Conservation (phyloP, 2,797 vertebrate genomes). For the Poliocrania exsul region DNA sequence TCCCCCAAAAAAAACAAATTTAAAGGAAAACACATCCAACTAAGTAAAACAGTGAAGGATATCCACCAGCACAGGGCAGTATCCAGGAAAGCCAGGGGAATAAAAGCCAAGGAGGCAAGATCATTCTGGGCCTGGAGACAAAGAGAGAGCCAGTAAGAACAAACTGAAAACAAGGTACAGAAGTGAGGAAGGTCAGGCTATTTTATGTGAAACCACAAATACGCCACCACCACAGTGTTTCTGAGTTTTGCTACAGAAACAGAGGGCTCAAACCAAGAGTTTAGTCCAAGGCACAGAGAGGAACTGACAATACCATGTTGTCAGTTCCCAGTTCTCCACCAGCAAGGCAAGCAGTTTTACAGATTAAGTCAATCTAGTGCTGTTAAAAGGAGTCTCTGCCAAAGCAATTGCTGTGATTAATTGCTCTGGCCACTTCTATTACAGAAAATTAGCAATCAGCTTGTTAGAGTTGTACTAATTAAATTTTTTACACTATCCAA, state of each 20-base stretch:
- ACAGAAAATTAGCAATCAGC: background rate
- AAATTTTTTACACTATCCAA: background rate
- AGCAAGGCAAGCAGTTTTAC: background rate
- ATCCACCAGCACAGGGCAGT: constrained; percentile 88
- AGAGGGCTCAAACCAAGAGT: background rate
- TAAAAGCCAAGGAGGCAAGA: constrained; percentile 87
- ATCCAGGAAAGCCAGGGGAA: constrained; percentile 88
- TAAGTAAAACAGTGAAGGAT: constrained; percentile 80
- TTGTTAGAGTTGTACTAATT: background rate
- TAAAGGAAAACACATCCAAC: constrained; percentile 56
- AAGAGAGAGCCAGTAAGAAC: constrained; percentile 78
- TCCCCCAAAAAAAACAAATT: background rate
- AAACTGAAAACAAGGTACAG: constrained; percentile 53
- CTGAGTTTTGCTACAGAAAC: background rate
- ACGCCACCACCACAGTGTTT: background rate
- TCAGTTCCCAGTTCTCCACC: background rate
- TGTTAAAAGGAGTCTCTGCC: background rate
- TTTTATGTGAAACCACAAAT: background rate
- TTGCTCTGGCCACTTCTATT: background rate
- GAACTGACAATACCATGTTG: background rate
- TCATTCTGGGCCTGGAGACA: constrained; percentile 86
- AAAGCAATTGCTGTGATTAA: background rate
- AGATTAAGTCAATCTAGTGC: background rate
- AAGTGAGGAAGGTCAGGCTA: background rate
- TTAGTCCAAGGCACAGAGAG: background rate